These are phyloP conservation scores for Jacana jacana DNA, from an alignment of 2,113 vertebrate genomes.

Conservation along the genomic window DNA sequence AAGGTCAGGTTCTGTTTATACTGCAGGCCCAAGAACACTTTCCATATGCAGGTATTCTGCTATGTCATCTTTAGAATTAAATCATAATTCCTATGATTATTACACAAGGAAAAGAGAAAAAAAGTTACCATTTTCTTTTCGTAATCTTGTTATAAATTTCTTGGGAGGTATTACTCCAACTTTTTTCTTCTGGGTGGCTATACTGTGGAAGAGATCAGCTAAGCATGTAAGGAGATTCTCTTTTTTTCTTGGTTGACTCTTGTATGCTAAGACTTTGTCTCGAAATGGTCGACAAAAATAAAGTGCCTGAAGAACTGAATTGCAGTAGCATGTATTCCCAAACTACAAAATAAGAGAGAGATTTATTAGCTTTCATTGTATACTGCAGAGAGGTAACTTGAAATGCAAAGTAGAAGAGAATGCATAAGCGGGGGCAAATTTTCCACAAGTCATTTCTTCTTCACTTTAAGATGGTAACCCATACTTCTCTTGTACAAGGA, in stretches of 20 bases:
- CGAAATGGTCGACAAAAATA: conserved; percentile 89
- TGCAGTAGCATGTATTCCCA: conserved; percentile 99
- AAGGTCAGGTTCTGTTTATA: neutral
- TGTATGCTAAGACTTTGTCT: conserved; percentile 84
- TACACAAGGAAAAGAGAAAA: neutral
- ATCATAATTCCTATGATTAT: neutral
- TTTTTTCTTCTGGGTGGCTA: conserved; percentile 86
- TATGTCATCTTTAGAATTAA: neutral
- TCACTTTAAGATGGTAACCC: neutral
- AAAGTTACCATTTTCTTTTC: conserved; percentile 83
- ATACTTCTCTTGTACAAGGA: neutral
- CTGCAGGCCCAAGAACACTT: neutral
- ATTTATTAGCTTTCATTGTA: conserved; percentile 5
- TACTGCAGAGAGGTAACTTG: neutral
- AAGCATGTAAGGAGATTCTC: conserved; percentile 83
- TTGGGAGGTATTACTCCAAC: conserved; percentile 85
- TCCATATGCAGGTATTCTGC: neutral
- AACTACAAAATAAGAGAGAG: conserved; percentile 77
- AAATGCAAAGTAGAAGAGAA: neutral
- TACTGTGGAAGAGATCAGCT: conserved; percentile 85
- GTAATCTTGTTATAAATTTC: conserved; percentile 84
- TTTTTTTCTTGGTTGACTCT: conserved; percentile 83
- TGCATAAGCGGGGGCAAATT: neutral
- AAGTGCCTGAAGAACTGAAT: conserved; percentile 95
- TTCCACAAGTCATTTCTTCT: neutral